Evolutionary conservation across 2,888 invertebrate species (phyloP), one percentile per base, ranked within the genome.

Genomic region (Trachelus tabidus): DNA sequence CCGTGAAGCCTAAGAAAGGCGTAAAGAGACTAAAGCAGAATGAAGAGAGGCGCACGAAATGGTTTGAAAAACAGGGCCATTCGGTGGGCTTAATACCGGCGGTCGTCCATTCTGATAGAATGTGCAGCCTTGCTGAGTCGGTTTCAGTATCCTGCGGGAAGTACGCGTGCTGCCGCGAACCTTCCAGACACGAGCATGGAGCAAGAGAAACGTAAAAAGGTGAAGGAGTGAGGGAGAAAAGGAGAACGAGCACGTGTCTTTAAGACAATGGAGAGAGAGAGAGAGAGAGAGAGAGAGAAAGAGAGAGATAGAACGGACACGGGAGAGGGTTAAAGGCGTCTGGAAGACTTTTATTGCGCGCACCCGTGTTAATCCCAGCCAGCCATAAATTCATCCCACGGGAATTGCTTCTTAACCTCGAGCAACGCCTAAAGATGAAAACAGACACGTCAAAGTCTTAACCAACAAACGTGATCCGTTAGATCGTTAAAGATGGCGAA

Each of bases 331-430:
- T 78, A 81, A 81, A 79, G 79, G 75, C 75, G 79, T 81, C 83
- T 15, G 69, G n/a, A 34, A 82, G 88, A 86, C 88, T 89, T 89
- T 89, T 89, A 89, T 88, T 86, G 85, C 86, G 81, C 77, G 79
- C 80, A 81, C 79, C 81, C 83, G 85, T 85, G 88, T 88, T 89
- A 89, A 89, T 88, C 85, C 84, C 81, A 79, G 83, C 80, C 82
- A 86, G 78, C 87, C 85, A 87, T 89, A 88, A 89, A 89, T 89
- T 89, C 87, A 88, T 88, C 88, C 85, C 78, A 73, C 77, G 84
- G 84, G 85, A 87, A 89, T 89, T 88, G 85, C 86, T 86, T 87
- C 87, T 88, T 88, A 88, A 89, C 86, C 85, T 86, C 79, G 77
- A 80, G 83, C 56, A 71, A 71, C 71, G 80, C 78, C 78, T 73